phyloP scores from a whole-genome alignment of 2,888 invertebrate genomes.

The Theodoxus fluviatilis region DNA sequence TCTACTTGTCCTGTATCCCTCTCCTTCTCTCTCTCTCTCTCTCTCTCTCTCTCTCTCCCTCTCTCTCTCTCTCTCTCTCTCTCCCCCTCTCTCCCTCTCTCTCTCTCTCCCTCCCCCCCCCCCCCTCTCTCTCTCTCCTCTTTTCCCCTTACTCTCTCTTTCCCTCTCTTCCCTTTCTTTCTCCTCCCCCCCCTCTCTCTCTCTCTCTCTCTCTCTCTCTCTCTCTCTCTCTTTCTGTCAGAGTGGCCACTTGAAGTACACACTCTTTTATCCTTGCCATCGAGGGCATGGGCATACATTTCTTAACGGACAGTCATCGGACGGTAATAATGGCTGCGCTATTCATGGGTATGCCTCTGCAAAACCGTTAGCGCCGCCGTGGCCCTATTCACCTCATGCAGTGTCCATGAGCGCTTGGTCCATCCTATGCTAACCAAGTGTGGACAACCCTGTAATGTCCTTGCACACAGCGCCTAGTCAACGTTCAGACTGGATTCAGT shows the following conservation, averaged over 20 bases:
- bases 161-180: not conserved
- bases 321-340: too few relatives aligned
- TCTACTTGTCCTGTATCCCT: not conserved
- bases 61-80: not conserved
- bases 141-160: not conserved
- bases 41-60: slow-evolving; percentile 16
- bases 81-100: not conserved
- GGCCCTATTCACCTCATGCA: too few relatives aligned
- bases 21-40: slow-evolving; percentile 13
- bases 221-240: not conserved
- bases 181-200: not conserved
- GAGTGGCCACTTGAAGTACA: not conserved
- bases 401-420: too few relatives aligned
- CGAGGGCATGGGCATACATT: too few relatives aligned
- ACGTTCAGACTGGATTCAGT: too few relatives aligned
- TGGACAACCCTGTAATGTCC: too few relatives aligned
- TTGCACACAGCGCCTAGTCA: too few relatives aligned
- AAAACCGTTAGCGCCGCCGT: too few relatives aligned
- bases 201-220: slow-evolving; percentile 6
- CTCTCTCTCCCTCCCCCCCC: not conserved
- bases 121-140: not conserved
- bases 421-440: too few relatives aligned
- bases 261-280: too few relatives aligned
- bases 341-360: too few relatives aligned
- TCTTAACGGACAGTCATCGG: too few relatives aligned